phyloP scores from a whole-genome alignment of 2,888 invertebrate genomes.

The Caenorhabditis sulstoni region DNA sequence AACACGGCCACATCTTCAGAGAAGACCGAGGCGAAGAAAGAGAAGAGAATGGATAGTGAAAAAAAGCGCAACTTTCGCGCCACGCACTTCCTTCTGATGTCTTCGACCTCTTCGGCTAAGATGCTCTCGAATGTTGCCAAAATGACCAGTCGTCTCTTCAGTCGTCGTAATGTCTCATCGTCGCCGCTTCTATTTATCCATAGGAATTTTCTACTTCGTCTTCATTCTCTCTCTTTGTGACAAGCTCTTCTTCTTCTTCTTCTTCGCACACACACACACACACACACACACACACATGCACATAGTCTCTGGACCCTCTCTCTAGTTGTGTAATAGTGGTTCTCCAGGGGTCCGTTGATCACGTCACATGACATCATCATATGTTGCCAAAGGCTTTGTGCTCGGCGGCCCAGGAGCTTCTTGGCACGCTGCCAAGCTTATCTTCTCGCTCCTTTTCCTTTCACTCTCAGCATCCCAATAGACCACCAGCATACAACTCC shows the following conservation, averaged over 20 bases:
- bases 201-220: constrained; percentile 30
- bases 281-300: constrained; percentile 20
- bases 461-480: no score
- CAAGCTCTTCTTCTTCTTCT: constrained; percentile 42
- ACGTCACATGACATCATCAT: constrained; percentile 63
- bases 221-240: constrained; percentile 23
- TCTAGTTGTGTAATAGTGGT: constrained; percentile 45
- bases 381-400: constrained; percentile 48
- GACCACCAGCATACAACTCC: no score
- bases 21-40: constrained; percentile 16
- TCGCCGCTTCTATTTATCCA: constrained; percentile 35
- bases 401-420: constrained; percentile 14
- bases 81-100: constrained; percentile 53
- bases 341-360: constrained; percentile 47
- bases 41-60: constrained; percentile 1
- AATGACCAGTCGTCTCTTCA: constrained; percentile 31
- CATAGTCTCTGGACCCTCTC: constrained; percentile 49
- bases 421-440: constrained; percentile 30
- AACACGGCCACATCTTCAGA: constrained; percentile 9
- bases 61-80: constrained; percentile 32
- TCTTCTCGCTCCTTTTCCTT: not conserved
- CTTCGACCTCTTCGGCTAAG: constrained; percentile 45
- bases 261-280: constrained; percentile 6
- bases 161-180: constrained; percentile 40
- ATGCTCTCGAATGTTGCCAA: constrained; percentile 58